Evolutionary conservation across 2,797 vertebrate genomes (phyloP), one percentile per base, ranked within the genome.

Genomic region (Nothura maculosa): DNA sequence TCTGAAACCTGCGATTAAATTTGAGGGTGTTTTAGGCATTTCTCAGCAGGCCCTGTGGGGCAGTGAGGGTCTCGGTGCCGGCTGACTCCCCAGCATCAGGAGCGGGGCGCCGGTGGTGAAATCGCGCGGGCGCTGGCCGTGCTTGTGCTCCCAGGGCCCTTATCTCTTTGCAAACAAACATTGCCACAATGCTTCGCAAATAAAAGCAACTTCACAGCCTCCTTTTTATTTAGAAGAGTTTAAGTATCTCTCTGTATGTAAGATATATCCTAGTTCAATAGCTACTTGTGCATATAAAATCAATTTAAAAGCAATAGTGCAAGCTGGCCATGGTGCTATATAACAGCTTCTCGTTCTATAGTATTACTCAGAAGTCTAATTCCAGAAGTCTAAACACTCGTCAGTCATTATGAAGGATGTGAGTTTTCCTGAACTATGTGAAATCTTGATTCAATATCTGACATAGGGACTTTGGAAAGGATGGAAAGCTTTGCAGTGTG

Each of bases 301-400:
- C 85, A 91, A 93, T 91, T 95, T 90, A 88, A 92, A 90, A 94
- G 78, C 73, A 78, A 88, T 87, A 85, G 47, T 82, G 73, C 66
- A 89, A 69, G 60, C 79, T 81, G 80, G 57, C 21, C 45, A 38
- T 54, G 9, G 38, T 81, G 55, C 3, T 1, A 24, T 2, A 1
- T 92, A 90, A 92, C 62, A 76, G 76, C 70, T 84, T 50, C 64
- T 85, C 60, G 34, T 93, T 91, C 85, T 81, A 42, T 47, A 78
- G 72, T 70, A 16, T 74, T 74, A 72, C 43, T 52, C 76, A 58
- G 34, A 89, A 83, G 81, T 61, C 52, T 74, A 11, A 1, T 63
- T 76, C 63, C 55, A 63, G 83, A 14, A 66, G 83, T 38, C 67
- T 69, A 57, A 70, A 78, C 27, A 36, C 75, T 38, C 73, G 74